These are phyloP conservation scores for Sebastes nivosus DNA, from an alignment of 2,797 vertebrate species.

Conservation along the genomic window DNA sequence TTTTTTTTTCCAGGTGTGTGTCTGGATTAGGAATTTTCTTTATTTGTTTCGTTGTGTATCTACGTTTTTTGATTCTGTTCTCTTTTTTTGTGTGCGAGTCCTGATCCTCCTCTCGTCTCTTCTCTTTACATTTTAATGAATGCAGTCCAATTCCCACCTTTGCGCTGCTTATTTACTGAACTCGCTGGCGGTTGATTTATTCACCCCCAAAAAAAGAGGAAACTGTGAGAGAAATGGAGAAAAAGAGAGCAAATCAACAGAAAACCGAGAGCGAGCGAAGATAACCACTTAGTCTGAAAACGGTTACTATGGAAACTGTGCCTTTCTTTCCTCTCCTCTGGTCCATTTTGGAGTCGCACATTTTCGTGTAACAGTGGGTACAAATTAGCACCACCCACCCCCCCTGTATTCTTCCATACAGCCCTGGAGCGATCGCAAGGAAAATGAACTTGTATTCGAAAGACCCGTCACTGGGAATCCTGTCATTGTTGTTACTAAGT, in stretches of 20 bases:
- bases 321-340: slow-evolving; percentile 48
- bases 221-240: slow-evolving; percentile 21
- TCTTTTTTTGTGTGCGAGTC: neutral
- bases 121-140: slow-evolving; percentile 32
- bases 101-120: neutral
- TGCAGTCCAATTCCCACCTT: neutral
- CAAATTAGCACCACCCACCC: slow-evolving; percentile 53
- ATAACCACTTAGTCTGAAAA: slow-evolving; percentile 65
- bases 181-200: slow-evolving; percentile 23
- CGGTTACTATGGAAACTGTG: slow-evolving; percentile 80
- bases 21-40: slow-evolving; percentile 12
- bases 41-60: neutral
- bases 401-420: slow-evolving; percentile 4
- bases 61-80: neutral
- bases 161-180: slow-evolving; percentile 27
- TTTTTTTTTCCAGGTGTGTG: slow-evolving; percentile 14
- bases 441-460: neutral
- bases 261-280: slow-evolving; percentile 46
- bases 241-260: slow-evolving; percentile 46
- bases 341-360: slow-evolving; percentile 56
- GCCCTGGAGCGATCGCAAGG: neutral
- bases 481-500: neutral
- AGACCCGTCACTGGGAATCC: neutral
- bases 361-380: slow-evolving; percentile 60
- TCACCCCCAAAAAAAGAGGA: slow-evolving; percentile 5